Evolutionary conservation across 2,113 vertebrate genomes (phyloP).

Genomic region (Conger conger): DNA sequence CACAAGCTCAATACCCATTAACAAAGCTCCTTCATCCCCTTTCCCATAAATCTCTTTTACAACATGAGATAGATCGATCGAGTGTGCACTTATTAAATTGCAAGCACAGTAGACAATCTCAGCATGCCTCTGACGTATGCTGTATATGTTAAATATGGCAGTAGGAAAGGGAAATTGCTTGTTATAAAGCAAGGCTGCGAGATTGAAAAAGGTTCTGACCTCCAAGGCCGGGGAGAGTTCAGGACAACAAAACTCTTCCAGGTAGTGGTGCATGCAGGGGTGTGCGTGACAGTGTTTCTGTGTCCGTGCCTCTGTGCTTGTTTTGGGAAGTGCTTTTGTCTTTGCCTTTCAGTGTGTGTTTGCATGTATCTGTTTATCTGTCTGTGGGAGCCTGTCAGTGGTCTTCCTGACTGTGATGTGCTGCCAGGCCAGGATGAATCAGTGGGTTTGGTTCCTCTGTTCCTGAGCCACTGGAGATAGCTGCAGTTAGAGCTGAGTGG

Average conservation of each 20-base stretch:
- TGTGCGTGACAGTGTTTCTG: background rate
- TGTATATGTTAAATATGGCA: background rate
- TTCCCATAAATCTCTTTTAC: background rate
- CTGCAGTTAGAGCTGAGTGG: background rate
- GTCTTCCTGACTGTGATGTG: slow-evolving; percentile 24
- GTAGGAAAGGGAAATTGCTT: background rate
- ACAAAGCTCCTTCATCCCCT: background rate
- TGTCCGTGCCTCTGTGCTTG: background rate
- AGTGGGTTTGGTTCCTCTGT: background rate
- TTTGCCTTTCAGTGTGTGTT: background rate
- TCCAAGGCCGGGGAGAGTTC: background rate
- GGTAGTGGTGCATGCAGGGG: background rate
- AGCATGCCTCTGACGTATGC: background rate
- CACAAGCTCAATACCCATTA: background rate
- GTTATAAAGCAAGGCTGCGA: background rate
- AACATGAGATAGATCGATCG: background rate
- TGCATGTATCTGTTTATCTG: background rate
- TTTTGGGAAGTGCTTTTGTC: background rate
- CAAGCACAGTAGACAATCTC: background rate
- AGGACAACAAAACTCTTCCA: background rate
- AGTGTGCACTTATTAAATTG: background rate
- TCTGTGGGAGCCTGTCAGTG: background rate
- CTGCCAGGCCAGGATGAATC: slow-evolving; percentile 17
- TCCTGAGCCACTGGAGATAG: slow-evolving; percentile 11
- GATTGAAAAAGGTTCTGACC: background rate